A percentile compares a stretch with the other conserved stretches of the same genome.
These are phyloP conservation scores for Sciurus niger DNA, from an alignment of 2,113 vertebrate species.

Conservation along the genomic window DNA sequence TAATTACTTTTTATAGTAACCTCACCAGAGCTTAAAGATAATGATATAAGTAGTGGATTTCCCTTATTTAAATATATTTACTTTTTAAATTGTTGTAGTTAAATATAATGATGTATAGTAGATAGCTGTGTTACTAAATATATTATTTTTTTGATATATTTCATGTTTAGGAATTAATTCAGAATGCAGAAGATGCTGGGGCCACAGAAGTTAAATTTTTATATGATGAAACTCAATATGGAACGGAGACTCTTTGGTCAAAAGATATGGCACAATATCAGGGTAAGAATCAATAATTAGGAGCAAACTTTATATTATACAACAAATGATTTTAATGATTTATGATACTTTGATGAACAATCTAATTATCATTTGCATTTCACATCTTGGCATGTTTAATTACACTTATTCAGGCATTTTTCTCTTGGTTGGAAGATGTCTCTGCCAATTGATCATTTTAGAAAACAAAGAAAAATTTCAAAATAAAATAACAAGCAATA, in stretches of 20 bases:
- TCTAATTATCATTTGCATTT: neutral
- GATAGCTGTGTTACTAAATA: conserved; percentile 54
- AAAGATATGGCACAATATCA: conserved; percentile 97
- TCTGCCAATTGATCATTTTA: conserved; percentile 20
- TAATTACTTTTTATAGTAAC: neutral
- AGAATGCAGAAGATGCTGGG: conserved; percentile 99
- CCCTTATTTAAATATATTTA: neutral
- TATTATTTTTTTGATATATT: conserved; percentile 58
- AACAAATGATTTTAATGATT: neutral
- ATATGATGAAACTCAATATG: conserved; percentile 97
- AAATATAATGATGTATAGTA: neutral
- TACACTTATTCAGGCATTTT: conserved; percentile 15
- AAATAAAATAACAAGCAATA: neutral
- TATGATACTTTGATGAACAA: neutral
- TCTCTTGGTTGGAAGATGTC: neutral
- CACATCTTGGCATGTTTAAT: neutral
- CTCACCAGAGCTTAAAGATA: neutral
- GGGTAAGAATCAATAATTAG: conserved; percentile 88
- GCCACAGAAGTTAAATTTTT: conserved; percentile 98
- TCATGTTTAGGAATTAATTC: conserved; percentile 95
- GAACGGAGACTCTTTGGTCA: conserved; percentile 96
- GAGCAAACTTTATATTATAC: neutral
- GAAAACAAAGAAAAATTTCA: conserved; percentile 24
- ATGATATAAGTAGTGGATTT: neutral
- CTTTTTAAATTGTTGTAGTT: conserved; percentile 5